Evolutionary conservation across 1,140 invertebrate genomes (phyloP).

Genomic region (Pemphigus obesinymphae): DNA sequence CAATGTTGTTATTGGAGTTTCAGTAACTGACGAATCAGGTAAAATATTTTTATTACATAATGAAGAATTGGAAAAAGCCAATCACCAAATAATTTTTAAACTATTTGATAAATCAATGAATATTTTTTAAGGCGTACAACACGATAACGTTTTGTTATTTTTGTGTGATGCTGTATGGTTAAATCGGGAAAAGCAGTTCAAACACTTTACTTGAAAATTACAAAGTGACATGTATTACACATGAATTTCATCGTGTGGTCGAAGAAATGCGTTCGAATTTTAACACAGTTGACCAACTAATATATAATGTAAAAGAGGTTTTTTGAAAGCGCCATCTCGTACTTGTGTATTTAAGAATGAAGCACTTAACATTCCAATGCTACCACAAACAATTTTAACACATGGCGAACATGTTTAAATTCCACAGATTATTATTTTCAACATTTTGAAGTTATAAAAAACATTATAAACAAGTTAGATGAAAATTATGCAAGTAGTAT

Average conservation of each 20-base stretch:
- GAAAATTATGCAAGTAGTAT: neutral
- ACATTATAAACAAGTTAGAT: neutral
- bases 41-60: neutral
- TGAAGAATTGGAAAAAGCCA: neutral
- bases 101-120: neutral
- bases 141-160: neutral
- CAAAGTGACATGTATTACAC: neutral
- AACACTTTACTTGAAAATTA: neutral
- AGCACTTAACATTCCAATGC: neutral
- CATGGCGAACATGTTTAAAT: neutral
- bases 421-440: neutral
- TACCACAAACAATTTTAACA: no score
- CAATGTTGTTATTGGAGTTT: neutral
- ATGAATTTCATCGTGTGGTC: neutral
- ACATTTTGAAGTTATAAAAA: neutral
- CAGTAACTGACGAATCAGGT: neutral
- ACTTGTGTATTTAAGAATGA: neutral
- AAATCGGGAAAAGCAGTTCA: neutral
- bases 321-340: neutral
- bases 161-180: neutral
- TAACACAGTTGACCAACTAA: neutral
- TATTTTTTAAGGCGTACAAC: neutral
- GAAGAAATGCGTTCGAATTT: neutral
- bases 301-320: neutral
- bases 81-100: neutral